Percentiles rank a stretch among this genome's conserved stretches.
Conservation (phyloP, 2,113 vertebrate species). For the Gobius niger region DNA sequence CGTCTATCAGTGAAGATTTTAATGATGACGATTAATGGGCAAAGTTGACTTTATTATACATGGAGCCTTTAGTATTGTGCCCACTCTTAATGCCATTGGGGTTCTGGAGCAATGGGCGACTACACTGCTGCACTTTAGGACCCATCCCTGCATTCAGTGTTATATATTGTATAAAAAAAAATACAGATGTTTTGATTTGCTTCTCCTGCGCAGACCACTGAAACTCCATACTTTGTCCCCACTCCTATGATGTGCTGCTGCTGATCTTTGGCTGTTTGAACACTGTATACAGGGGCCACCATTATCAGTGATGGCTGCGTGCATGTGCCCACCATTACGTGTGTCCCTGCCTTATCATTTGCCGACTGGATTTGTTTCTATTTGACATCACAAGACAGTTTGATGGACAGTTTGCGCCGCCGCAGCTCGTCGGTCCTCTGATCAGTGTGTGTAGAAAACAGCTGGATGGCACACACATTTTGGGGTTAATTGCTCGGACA, state of each 20-base stretch:
- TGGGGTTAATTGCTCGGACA: conserved; percentile 30
- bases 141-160: no score
- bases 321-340: background rate
- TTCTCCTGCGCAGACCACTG: background rate
- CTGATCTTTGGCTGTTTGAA: conserved; percentile 2
- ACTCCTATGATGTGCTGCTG: background rate
- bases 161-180: no score
- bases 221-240: background rate
- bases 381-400: background rate
- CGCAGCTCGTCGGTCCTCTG: background rate
- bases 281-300: conserved; percentile 15
- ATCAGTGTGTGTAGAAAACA: background rate
- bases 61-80: no score
- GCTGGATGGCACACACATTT: conserved; percentile 2
- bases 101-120: no score
- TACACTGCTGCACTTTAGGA: no score
- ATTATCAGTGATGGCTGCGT: background rate
- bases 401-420: no score
- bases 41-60: no score
- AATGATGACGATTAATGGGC: no score
- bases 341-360: conserved; percentile 22
- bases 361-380: conserved; percentile 17
- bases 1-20: no score
- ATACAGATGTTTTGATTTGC: background rate
- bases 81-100: no score